These are phyloP conservation scores for Campylomormyrus numenius DNA, from an alignment of 2,113 vertebrate genomes.

Conservation along the genomic window DNA sequence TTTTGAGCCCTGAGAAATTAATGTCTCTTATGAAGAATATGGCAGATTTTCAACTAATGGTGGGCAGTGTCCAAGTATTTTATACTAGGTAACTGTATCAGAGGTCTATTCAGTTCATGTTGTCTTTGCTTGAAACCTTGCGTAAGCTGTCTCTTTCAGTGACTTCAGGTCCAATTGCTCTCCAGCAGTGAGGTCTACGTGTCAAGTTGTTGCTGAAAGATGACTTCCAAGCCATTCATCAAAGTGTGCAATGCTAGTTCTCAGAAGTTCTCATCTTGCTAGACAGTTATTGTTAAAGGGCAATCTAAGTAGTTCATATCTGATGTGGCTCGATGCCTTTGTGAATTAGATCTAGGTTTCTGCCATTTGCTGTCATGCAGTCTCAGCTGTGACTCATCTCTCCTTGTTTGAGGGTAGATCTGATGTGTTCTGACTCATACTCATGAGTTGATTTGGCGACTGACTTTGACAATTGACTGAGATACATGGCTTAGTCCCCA, in stretches of 20 bases:
- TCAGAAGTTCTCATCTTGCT: neutral
- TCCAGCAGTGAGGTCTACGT: neutral
- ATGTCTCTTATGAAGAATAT: neutral
- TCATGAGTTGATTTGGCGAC: neutral
- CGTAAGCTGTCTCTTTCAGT: neutral
- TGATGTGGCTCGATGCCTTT: neutral
- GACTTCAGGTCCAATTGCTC: neutral
- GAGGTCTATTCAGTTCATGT: neutral
- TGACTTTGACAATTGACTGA: neutral
- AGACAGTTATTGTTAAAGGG: neutral
- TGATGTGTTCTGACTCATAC: neutral
- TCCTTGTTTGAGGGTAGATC: neutral
- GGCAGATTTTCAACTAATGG: neutral
- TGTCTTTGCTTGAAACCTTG: neutral
- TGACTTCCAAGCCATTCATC: neutral
- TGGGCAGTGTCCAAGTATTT: neutral
- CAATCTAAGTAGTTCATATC: neutral
- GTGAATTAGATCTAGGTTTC: neutral
- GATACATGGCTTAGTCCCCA: neutral
- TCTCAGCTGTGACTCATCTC: neutral
- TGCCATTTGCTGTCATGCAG: neutral
- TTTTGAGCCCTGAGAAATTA: neutral
- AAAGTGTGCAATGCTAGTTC: neutral
- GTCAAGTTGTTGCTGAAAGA: neutral
- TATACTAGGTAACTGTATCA: neutral